phyloP scores from a whole-genome alignment of 2,113 vertebrate genomes.

The Eurystomus gularis region DNA sequence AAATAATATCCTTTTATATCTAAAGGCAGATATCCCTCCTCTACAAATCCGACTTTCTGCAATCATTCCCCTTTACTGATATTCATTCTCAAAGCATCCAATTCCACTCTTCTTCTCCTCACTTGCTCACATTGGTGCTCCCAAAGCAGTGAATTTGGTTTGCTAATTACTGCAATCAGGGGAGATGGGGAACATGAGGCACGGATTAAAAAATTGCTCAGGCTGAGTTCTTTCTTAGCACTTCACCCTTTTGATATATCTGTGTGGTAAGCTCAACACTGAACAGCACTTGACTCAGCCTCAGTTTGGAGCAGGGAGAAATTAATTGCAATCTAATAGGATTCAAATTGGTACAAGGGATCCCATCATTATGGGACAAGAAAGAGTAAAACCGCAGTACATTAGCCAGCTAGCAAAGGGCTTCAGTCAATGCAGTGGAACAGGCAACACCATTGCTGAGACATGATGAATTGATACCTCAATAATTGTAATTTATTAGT shows the following conservation, averaged over 20 bases:
- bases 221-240: neutral
- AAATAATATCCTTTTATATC: neutral
- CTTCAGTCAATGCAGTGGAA: slow-evolving; percentile 57
- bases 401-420: slow-evolving; percentile 46
- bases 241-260: slow-evolving; percentile 16
- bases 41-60: neutral
- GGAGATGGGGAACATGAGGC: slow-evolving; percentile 25
- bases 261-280: neutral
- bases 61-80: neutral
- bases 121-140: neutral
- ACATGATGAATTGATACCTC: slow-evolving; percentile 63
- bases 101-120: neutral
- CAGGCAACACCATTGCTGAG: slow-evolving; percentile 13
- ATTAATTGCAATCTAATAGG: slow-evolving; percentile 70
- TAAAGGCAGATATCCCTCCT: neutral
- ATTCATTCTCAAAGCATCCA: neutral
- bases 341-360: slow-evolving; percentile 70
- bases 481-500: slow-evolving; percentile 54
- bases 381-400: slow-evolving; percentile 34
- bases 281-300: slow-evolving; percentile 38
- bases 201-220: slow-evolving; percentile 27
- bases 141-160: slow-evolving; percentile 45
- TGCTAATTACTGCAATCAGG: slow-evolving; percentile 36
- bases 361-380: slow-evolving; percentile 58
- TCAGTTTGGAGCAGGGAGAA: slow-evolving; percentile 45